phyloP scores from a whole-genome alignment of 2,888 invertebrate genomes.

The Campoletis raptor region DNA sequence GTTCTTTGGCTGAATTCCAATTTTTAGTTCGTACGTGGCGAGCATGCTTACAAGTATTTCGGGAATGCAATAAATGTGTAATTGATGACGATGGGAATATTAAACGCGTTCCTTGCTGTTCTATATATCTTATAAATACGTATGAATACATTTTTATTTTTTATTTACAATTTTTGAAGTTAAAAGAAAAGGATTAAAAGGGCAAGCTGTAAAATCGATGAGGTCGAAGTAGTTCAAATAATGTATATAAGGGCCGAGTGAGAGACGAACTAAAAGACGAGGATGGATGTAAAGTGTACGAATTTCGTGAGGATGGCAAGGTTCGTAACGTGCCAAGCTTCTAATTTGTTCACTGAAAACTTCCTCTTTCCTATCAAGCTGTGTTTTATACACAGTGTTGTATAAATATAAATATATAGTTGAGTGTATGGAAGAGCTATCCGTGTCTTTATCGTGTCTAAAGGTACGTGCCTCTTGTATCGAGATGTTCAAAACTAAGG shows the following conservation, averaged over 20 bases:
- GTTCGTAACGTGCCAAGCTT: constrained; percentile 64
- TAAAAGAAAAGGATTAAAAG: not conserved
- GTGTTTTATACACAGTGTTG: not conserved
- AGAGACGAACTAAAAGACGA: constrained; percentile 51
- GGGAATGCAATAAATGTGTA: constrained; percentile 64
- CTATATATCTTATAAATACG: constrained; percentile 6
- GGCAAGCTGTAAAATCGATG: constrained; percentile 41
- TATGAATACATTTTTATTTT: constrained; percentile 25
- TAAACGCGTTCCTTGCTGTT: not conserved
- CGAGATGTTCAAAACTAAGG: constrained; percentile 49
- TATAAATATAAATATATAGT: not conserved
- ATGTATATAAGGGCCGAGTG: constrained; percentile 8
- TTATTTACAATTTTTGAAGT: not conserved
- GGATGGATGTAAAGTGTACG: constrained; percentile 7
- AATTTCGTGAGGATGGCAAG: constrained; percentile 35
- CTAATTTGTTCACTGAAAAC: constrained; percentile 61
- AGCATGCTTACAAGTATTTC: constrained; percentile 63
- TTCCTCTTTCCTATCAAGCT: constrained; percentile 8
- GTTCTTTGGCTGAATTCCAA: constrained; percentile 68
- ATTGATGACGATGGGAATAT: constrained; percentile 64
- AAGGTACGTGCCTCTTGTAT: constrained; percentile 56
- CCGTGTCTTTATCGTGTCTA: constrained; percentile 57
- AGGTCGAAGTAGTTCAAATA: constrained; percentile 34
- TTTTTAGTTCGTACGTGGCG: constrained; percentile 54
- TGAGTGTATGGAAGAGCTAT: constrained; percentile 14